phyloP scores from a whole-genome alignment of 2,797 vertebrate species.

The Molossus molossus region DNA sequence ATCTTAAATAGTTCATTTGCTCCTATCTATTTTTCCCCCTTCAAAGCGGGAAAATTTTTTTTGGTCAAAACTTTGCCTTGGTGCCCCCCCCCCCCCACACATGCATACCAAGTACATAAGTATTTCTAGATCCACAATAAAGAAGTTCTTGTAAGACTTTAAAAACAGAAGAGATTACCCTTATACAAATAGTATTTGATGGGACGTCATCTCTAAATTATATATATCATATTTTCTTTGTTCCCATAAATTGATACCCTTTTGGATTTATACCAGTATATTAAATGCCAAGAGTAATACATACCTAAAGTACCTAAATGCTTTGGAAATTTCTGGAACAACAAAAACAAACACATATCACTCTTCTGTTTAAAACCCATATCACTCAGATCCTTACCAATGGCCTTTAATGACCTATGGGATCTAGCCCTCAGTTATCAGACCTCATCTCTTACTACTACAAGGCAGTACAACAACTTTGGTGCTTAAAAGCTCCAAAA shows the following conservation, averaged over 20 bases:
- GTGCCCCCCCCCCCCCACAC: neutral
- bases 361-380: conserved; percentile 14
- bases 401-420: neutral
- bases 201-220: conserved; percentile 40
- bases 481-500: neutral
- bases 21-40: neutral
- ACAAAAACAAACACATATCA: neutral
- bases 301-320: conserved; percentile 15
- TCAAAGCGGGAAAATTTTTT: conserved; percentile 32
- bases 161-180: neutral
- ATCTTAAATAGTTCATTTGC: neutral
- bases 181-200: conserved; percentile 18
- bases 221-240: conserved; percentile 29
- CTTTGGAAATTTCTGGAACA: conserved; percentile 52
- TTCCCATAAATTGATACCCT: conserved; percentile 44
- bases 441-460: neutral
- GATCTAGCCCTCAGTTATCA: neutral
- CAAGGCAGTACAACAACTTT: neutral
- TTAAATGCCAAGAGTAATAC: conserved; percentile 46
- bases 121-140: conserved; percentile 15
- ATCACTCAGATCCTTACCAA: neutral
- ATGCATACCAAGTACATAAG: neutral
- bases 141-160: neutral
- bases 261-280: conserved; percentile 40
- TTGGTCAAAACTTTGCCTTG: conserved; percentile 18